A percentile compares a stretch with the other conserved stretches of the same genome.
Evolutionary conservation across 30 jellyfish, hydroid and myxozoan genomes (phyloP).

Genomic region (Hydractinia symbiolongicarpus): DNA sequence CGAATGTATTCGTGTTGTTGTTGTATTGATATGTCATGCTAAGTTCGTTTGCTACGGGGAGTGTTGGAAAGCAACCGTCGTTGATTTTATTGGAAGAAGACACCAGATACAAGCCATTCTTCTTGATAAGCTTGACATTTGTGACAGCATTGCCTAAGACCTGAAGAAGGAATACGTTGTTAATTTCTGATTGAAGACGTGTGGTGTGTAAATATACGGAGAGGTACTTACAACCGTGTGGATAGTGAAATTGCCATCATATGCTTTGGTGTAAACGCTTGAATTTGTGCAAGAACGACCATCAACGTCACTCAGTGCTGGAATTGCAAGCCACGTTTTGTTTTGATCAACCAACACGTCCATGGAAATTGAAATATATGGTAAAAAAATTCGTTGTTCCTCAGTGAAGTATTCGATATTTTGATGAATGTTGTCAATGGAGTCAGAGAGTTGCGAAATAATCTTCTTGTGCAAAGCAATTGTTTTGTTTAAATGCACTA

Average conservation of each 20-base stretch:
- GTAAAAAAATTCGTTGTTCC: not conserved
- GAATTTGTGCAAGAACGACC: constrained; percentile 13
- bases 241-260: not conserved
- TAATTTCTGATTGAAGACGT: not conserved
- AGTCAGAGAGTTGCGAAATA: constrained; percentile 7
- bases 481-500: not conserved
- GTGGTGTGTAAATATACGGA: not conserved
- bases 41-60: not conserved
- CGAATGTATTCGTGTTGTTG: not conserved
- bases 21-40: not conserved
- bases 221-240: not conserved
- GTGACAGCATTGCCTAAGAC: constrained; percentile 15
- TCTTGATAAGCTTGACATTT: not conserved
- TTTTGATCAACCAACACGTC: not conserved
- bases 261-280: not conserved
- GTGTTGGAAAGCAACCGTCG: constrained; percentile 15
- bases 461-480: not conserved
- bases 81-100: constrained; percentile 18
- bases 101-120: not conserved
- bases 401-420: constrained; percentile 15
- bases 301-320: constrained; percentile 15
- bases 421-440: constrained; percentile 19
- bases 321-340: constrained; percentile 9
- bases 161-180: not conserved
- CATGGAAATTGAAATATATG: constrained; percentile 8